Percentiles rank a stretch among this genome's conserved stretches.
These are phyloP conservation scores for Euglossa dilemma DNA, from an alignment of 1,140 invertebrate genomes.

Conservation along the genomic window DNA sequence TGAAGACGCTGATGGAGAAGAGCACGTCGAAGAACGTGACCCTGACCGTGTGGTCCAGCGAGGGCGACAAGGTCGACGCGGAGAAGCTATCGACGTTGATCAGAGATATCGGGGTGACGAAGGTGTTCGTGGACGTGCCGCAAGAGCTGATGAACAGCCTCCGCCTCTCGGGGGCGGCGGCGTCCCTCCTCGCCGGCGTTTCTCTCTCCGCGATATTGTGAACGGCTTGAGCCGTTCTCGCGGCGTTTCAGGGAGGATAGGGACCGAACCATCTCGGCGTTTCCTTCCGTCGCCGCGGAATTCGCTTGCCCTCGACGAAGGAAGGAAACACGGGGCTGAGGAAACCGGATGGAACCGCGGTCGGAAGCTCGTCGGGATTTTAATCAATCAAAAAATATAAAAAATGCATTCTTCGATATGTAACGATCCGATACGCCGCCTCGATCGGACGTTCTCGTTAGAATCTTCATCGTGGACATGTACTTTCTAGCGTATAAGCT, in stretches of 20 bases:
- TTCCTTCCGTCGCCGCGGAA: neutral
- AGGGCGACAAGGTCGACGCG: constrained; percentile 85
- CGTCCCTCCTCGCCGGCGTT: constrained; percentile 44
- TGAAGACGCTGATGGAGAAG: constrained; percentile 83
- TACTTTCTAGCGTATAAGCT: constrained; percentile 23
- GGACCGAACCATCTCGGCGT: neutral
- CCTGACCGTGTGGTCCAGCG: constrained; percentile 88
- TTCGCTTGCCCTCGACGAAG: neutral
- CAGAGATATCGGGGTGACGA: constrained; percentile 84
- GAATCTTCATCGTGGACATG: neutral
- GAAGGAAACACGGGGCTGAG: neutral
- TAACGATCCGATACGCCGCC: neutral
- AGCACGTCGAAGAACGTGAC: constrained; percentile 82
- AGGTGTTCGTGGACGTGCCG: constrained; percentile 88
- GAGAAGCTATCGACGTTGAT: constrained; percentile 85
- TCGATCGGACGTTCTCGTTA: constrained; percentile 11
- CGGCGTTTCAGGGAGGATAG: neutral
- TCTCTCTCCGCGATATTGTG: constrained; percentile 53
- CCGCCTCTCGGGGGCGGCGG: constrained; percentile 59
- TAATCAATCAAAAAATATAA: constrained; percentile 4
- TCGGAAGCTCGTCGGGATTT: constrained; percentile 14
- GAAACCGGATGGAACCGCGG: neutral
- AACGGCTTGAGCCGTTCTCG: constrained; percentile 25
- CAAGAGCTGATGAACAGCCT: constrained; percentile 83
- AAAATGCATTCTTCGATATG: constrained; percentile 8